Evolutionary conservation across 2,797 vertebrate species (phyloP), one percentile per base, ranked within the genome.

Genomic region (Bucorvus abyssinicus): DNA sequence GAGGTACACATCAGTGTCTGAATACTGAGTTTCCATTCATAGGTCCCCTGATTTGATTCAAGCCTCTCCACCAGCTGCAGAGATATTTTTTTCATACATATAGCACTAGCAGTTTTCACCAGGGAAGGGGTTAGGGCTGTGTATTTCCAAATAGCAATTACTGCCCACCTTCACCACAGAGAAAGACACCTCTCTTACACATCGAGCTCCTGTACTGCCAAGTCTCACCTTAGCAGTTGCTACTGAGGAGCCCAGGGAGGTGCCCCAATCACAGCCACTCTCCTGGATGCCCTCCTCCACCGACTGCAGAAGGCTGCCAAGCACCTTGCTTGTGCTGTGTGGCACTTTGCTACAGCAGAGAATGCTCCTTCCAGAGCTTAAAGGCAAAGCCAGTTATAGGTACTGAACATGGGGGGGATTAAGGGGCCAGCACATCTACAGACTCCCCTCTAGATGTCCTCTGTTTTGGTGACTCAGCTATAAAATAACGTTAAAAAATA

Each of bases 261-360:
- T 26, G 8, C 42, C n/a, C 10, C 32, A 11, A 10, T 14, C 74
- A 21, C 49, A 12, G n/a, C 73, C 16, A 8, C 38, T n/a, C 18
- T n/a, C 20, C 59, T 30, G 30, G 7, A 8, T 49, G 5, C 22
- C 21, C 29, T 60, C 14, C 47, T 73, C 32, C 60, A 22, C 47
- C 3, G 0, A 2, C 12, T 32, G 3, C 42, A 17, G 29, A 12
- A 29, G n/a, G 34, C 20, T 2, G 3, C 10, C 40, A 29, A 34
- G 59, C 77, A 40, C 49, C 17, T 21, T 1, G 0, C 45, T n/a
- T 17, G 5, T 29, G 67, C 59, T 14, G 5, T 2, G 32, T 22
- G 30, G 12, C 24, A 5, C 67, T 26, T 18, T 2, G 38, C 67
- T 19, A 4, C 5, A 9, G 23, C 71, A 44, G n/a, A n/a, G 40